These are phyloP conservation scores for Drepanosiphum platanoidis DNA, from an alignment of 2,888 invertebrate species.

Conservation along the genomic window DNA sequence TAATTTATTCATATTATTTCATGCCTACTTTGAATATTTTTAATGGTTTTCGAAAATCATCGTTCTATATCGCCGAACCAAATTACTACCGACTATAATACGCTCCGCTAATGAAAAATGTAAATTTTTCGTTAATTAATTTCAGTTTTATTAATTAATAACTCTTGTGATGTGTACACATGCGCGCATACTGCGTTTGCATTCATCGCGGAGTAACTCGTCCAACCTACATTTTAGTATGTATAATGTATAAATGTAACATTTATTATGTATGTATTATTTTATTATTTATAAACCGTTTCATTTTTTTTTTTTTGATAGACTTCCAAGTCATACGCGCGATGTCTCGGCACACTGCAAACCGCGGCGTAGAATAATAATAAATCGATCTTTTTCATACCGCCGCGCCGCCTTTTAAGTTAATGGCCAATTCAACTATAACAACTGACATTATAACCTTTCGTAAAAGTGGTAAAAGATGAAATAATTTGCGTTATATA, in stretches of 20 bases:
- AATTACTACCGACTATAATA: background rate
- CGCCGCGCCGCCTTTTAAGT: background rate
- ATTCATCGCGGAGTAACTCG: background rate
- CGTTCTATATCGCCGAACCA: background rate
- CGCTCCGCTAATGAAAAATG: background rate
- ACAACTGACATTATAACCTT: background rate
- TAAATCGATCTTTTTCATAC: background rate
- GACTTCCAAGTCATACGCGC: background rate
- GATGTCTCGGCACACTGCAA: too few species aligned
- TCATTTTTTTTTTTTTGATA: background rate
- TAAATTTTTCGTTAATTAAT: background rate
- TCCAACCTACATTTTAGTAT: too few species aligned
- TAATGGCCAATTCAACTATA: background rate
- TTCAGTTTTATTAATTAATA: background rate
- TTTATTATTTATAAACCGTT: background rate
- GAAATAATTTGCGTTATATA: background rate
- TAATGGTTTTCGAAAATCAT: background rate
- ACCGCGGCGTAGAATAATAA: background rate
- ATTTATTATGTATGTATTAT: too few species aligned
- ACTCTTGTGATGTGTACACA: background rate
- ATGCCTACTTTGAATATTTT: conserved; percentile 2
- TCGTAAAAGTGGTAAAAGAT: background rate
- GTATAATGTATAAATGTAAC: too few species aligned
- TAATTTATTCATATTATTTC: background rate
- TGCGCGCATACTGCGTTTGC: background rate